phyloP scores from a whole-genome alignment of 2,797 vertebrate genomes.

The Crenichthys baileyi region DNA sequence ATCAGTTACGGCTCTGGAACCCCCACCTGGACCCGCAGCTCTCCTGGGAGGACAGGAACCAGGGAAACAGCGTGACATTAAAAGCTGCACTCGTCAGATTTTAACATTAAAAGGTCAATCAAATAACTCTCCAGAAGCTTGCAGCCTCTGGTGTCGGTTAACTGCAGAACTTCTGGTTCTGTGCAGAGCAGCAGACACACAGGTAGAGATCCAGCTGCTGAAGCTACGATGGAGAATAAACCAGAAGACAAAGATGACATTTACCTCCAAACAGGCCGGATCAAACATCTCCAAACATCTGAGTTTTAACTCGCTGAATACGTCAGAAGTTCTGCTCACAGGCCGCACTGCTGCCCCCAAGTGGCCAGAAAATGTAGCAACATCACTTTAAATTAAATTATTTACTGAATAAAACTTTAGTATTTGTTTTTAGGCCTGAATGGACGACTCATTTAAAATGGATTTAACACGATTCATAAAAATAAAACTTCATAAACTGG shows the following conservation, averaged over 20 bases:
- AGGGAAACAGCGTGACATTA: slow-evolving; percentile 22
- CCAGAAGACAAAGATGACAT: too few species aligned
- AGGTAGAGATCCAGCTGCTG: too few species aligned
- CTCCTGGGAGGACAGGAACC: neutral
- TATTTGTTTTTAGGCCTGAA: neutral
- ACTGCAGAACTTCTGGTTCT: neutral
- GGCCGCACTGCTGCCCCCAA: neutral
- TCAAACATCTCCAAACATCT: too few species aligned
- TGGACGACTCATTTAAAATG: too few species aligned
- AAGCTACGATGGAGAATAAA: too few species aligned
- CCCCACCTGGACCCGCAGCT: neutral
- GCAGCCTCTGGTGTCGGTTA: neutral
- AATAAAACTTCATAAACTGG: too few species aligned
- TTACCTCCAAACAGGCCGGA: too few species aligned
- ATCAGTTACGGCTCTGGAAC: neutral
- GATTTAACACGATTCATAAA: too few species aligned
- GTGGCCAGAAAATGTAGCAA: neutral
- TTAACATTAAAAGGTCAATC: slow-evolving; percentile 12
- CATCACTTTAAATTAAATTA: neutral
- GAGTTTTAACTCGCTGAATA: neutral
- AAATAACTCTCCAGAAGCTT: slow-evolving; percentile 2
- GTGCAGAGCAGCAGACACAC: neutral
- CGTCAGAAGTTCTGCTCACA: too few species aligned
- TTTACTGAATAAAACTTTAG: neutral
- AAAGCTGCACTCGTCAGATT: slow-evolving; percentile 7